Base-by-base conservation (phyloP, 2,888 invertebrate species). In the Volucella zonaria region DNA sequence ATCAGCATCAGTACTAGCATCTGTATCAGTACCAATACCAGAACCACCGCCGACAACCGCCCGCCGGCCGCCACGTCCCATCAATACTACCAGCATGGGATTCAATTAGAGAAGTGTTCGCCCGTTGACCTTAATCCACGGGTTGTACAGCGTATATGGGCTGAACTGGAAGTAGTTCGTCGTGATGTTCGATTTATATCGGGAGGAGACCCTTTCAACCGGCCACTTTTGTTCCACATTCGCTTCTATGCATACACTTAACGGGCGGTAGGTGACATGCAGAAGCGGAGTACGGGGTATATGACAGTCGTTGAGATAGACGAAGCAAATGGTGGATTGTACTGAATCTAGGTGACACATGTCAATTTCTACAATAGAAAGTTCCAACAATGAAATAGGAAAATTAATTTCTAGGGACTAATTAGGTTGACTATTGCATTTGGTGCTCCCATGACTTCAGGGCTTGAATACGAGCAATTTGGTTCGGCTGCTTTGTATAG, bases 101-200 rank as follows among this genome's bases (percentile, higher is more conserved):
- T 85, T 85, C 85, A 85, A 85, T 85, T 85, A 85, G 85, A 85
- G 71, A 81, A 85, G 85, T 85, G 85, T 81, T 85, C 77, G 85
- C 81, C 81, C 81, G 85, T 77, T 85, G 81, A 85, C 85, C 85
- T 85, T 85, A 85, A 85, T 85, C 85, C 85, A 81, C 67, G 67
- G 58, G 70, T 70, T 64, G 38, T 45, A 40, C 45, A 43, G 51
- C 43, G 52, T 59, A 23, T 62, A 74, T 80, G 80, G 74, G 74
- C 61, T 74, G 74, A 45, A 74, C 66, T 67, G 67, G 74, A 74
- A 58, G 71, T 82, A 77, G 67, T 56, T 80, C 12, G 85, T 85
- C 85, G 85, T 85, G 85, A 85, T 85, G 85, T 81, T 85, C 85
- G 85, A 85, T 85, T 85, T 81, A 73, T 81, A 85, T 85, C 85